Evolutionary conservation across 2,113 vertebrate species (phyloP), one percentile per base, ranked within the genome.

Genomic region (Todiramphus saurophagus): DNA sequence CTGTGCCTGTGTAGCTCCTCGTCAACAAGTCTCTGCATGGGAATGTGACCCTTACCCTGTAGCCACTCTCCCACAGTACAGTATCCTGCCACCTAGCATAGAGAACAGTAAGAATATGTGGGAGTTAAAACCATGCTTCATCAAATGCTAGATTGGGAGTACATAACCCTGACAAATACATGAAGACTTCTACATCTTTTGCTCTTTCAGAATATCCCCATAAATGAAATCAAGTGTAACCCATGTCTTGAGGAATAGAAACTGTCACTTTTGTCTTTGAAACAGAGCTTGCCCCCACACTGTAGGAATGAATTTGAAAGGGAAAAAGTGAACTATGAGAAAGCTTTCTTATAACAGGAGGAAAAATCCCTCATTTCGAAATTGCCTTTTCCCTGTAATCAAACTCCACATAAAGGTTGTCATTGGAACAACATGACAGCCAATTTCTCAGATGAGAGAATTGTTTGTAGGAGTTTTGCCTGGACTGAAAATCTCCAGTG

Each of bases 51-150:
- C n/a, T n/a, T n/a, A n/a, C n/a, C n/a, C n/a, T n/a, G n/a, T n/a
- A n/a, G n/a, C n/a, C n/a, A n/a, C n/a, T n/a, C n/a, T n/a, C n/a
- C n/a, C n/a, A n/a, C n/a, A n/a, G n/a, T n/a, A n/a, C n/a, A n/a
- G n/a, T 21, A 48, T 17, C 46, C 62, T 90, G 79, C 16, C 35
- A 73, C 46, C 35, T 59, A 56, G 72, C 64, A 48, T 8, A 60
- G 23, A 66, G 50, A 69, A 31, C 9, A 77, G 1, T 11, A 78
- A 63, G 7, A 74, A 15, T 44, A 46, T 0, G 0, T 23, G 44
- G 25, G 7, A 81, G 25, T 50, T 73, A 88, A 79, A 82, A 41
- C 13, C 46, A 58, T 44, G 21, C 27, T 39, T 20, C 58, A 30
- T 27, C 11, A 11, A 68, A 23, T 41, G 11, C 33, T 39, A 37